Percentiles rank a stretch among this genome's conserved stretches.
Evolutionary conservation across 2,797 vertebrate species (phyloP).

Genomic region (Falco naumanni): DNA sequence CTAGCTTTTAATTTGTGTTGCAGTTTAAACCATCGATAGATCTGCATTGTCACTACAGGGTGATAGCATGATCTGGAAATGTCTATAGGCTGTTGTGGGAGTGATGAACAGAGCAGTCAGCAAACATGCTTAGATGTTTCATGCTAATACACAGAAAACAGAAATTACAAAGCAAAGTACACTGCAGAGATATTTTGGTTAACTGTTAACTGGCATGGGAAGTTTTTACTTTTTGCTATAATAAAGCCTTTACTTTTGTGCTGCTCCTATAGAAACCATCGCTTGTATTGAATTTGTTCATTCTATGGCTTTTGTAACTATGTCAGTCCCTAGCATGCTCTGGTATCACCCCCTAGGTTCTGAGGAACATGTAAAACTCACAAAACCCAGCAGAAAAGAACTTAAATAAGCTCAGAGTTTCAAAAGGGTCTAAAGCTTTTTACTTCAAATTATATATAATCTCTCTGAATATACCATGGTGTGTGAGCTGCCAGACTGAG

Average conservation of each 20-base stretch:
- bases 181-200: neutral
- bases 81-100: neutral
- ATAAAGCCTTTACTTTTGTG: neutral
- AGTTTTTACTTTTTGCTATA: neutral
- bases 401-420: neutral
- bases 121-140: neutral
- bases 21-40: neutral
- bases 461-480: neutral
- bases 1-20: neutral
- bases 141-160: neutral
- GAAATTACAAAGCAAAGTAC: neutral
- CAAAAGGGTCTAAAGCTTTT: neutral
- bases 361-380: neutral
- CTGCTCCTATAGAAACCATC: neutral
- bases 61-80: neutral
- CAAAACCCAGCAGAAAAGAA: neutral
- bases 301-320: neutral
- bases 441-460: neutral
- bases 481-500: neutral
- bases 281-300: neutral
- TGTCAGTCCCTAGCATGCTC: neutral
- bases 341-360: neutral
- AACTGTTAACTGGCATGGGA: neutral
- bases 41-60: neutral
- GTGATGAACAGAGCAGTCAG: neutral